Conservation (phyloP, 2,888 invertebrate genomes). For the Lasioglossum villosulum region DNA sequence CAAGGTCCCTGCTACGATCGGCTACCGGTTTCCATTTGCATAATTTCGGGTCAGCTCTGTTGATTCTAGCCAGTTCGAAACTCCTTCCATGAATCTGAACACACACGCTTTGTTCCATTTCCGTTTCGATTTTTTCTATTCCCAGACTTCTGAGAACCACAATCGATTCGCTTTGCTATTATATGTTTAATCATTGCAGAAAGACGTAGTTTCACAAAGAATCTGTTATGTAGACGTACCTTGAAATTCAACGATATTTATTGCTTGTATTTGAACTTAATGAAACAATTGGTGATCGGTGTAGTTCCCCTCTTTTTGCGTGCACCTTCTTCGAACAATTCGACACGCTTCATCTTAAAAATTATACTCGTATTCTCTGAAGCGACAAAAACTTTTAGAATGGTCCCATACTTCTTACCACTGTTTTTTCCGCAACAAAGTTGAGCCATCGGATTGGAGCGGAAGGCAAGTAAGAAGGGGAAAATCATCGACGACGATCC, state of each 20-base stretch:
- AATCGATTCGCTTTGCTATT: not conserved
- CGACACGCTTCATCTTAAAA: not conserved
- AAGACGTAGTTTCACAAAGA: not conserved
- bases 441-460: not conserved
- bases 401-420: not conserved
- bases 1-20: constrained; percentile 42
- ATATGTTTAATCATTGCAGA: not conserved
- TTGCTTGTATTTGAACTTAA: not conserved
- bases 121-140: not conserved
- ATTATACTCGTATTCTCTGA: not conserved
- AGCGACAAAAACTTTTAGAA: not conserved
- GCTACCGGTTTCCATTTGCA: constrained; percentile 58
- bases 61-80: not conserved
- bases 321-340: not conserved
- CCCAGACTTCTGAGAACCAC: not conserved
- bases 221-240: not conserved
- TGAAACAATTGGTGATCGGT: not conserved
- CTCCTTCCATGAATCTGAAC: not conserved
- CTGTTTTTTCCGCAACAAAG: not conserved
- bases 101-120: not conserved
- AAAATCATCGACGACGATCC: constrained; percentile 22
- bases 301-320: not conserved
- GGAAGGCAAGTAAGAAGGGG: not conserved
- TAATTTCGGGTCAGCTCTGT: constrained; percentile 55
- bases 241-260: not conserved